Conservation (phyloP, 2,797 vertebrate species). For the Sebastes jordani region DNA sequence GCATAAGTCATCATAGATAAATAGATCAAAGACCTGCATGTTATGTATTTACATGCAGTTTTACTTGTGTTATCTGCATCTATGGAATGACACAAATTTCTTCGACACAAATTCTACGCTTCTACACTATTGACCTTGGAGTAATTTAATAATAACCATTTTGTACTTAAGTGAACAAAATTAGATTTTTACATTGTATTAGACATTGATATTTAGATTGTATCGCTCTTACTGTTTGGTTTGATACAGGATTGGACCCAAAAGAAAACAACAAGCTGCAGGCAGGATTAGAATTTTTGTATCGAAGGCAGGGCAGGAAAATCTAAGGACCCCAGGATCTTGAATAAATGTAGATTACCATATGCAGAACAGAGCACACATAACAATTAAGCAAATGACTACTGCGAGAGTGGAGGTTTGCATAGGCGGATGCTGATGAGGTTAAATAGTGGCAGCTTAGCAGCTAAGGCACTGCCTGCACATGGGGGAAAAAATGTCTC, state of each 20-base stretch:
- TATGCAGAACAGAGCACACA: conserved; percentile 23
- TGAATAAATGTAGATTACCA: conserved; percentile 3
- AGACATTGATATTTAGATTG: background rate
- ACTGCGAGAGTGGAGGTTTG: conserved; percentile 16
- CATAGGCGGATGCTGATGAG: conserved; percentile 34
- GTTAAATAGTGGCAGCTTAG: conserved; percentile 30
- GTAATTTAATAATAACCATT: background rate
- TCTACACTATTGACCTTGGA: background rate
- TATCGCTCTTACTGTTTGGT: background rate
- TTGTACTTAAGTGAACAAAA: background rate
- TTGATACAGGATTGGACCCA: background rate
- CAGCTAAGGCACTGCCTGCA: conserved; percentile 2
- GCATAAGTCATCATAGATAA: background rate
- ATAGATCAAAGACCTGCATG: background rate
- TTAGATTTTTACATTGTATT: background rate
- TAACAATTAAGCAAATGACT: conserved; percentile 33
- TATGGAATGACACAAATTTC: background rate
- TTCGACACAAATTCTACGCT: background rate
- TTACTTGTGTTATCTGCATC: background rate
- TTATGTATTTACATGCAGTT: background rate
- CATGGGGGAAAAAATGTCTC: conserved; percentile 4
- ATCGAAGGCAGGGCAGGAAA: background rate
- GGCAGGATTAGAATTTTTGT: background rate
- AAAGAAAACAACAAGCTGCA: background rate
- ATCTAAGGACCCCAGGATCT: background rate